Evolutionary conservation across 1,140 invertebrate species (phyloP).

Genomic region (Halesus radiatus): DNA sequence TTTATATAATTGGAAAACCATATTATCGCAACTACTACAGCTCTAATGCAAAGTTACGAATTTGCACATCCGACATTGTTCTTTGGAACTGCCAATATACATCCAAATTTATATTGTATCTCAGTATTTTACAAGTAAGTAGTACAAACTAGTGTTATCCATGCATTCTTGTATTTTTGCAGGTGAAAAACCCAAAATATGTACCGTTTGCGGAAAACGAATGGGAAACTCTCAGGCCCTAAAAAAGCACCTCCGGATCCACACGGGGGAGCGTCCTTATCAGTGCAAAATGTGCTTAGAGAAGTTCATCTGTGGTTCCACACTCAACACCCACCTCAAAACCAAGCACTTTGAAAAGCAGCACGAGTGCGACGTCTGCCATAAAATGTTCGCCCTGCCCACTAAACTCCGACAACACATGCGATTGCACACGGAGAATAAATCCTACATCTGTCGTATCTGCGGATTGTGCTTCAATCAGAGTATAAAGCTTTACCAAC

Average conservation of each 20-base stretch:
- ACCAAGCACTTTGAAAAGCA: slow-evolving; percentile 52
- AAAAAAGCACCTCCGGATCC: slow-evolving; percentile 53
- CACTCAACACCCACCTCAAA: slow-evolving; percentile 51
- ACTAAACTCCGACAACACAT: slow-evolving; percentile 53
- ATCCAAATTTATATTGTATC: no score
- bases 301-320: slow-evolving; percentile 51
- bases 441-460: slow-evolving; percentile 39
- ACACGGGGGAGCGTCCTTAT: slow-evolving; percentile 53
- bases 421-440: slow-evolving; percentile 44
- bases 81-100: no score
- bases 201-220: slow-evolving; percentile 42
- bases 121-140: no score
- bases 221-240: slow-evolving; percentile 51
- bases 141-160: no score
- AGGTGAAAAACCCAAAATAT: slow-evolving; percentile 55
- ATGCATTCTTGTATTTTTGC: background rate
- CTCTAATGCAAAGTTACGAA: no score
- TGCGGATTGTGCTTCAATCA: slow-evolving; percentile 43
- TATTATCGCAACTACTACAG: no score
- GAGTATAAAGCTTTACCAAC: slow-evolving; percentile 47
- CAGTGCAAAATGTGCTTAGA: slow-evolving; percentile 50
- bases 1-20: no score
- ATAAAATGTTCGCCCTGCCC: slow-evolving; percentile 50
- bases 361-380: slow-evolving; percentile 44
- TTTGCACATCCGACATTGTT: no score